Percentiles rank a stretch among this genome's conserved stretches.
Evolutionary conservation across 2,113 vertebrate genomes (phyloP).

Genomic region (Setophaga petechia): DNA sequence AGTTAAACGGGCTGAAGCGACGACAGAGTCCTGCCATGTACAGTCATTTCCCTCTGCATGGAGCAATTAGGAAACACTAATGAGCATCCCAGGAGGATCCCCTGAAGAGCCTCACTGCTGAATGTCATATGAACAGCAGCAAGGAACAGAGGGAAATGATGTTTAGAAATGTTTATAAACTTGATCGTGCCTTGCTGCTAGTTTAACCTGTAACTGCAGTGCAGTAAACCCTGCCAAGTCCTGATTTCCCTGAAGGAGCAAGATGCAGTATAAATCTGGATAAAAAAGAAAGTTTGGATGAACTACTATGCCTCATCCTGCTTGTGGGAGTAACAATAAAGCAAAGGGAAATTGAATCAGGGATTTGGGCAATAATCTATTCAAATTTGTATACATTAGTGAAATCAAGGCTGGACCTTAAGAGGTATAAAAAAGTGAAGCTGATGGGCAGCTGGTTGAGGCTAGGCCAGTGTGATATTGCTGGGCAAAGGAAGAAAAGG

Average conservation of each 20-base stretch:
- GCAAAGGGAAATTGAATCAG: not conserved
- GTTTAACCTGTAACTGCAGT: not conserved
- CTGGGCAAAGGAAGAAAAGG: not conserved
- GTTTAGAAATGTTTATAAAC: not conserved
- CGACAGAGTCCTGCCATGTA: not conserved
- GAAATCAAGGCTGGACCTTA: not conserved
- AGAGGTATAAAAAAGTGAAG: not conserved
- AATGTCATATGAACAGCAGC: not conserved
- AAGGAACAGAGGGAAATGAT: not conserved
- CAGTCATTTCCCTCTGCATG: not conserved
- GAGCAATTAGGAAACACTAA: slow-evolving; percentile 34
- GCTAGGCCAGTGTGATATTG: not conserved
- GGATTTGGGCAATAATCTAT: not conserved
- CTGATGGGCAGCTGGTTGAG: not conserved
- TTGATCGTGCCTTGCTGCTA: not conserved
- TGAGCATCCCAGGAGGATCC: not conserved
- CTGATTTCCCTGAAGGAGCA: not conserved
- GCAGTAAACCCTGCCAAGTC: not conserved
- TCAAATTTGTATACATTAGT: not conserved
- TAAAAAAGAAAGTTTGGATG: not conserved
- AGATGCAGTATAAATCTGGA: not conserved
- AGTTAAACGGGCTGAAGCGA: not conserved
- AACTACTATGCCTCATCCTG: not conserved
- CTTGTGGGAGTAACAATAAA: not conserved
- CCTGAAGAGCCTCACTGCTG: not conserved